A percentile compares a stretch with the other conserved stretches of the same genome.
phyloP scores from a whole-genome alignment of 2,113 vertebrate genomes.

The Brachypodius melanocephalos region DNA sequence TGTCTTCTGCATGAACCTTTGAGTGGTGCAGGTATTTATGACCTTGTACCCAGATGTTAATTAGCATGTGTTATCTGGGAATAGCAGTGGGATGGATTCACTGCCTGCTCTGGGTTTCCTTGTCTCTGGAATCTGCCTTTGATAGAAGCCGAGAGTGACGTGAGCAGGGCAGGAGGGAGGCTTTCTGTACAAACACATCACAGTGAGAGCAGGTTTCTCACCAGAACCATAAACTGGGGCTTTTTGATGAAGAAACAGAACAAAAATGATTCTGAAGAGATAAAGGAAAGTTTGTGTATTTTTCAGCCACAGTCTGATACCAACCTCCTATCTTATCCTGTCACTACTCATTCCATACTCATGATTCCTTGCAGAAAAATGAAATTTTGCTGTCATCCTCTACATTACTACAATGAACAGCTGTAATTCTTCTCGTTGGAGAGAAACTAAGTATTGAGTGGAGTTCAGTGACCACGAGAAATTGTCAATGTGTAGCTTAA shows the following conservation, averaged over 20 bases:
- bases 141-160: rapidly evolving
- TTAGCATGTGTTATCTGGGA: not conserved
- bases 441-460: not conserved
- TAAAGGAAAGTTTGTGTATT: not conserved
- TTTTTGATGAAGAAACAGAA: not conserved
- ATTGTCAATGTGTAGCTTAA: not conserved
- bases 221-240: not conserved
- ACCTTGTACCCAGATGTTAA: not conserved
- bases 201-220: not conserved
- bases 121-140: not conserved
- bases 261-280: not conserved
- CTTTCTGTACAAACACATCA: not conserved
- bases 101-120: not conserved
- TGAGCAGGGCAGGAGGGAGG: not conserved
- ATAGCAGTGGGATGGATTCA: not conserved
- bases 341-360: not conserved
- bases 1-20: not conserved
- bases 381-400: not conserved
- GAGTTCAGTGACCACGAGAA: not conserved
- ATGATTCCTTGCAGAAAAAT: not conserved
- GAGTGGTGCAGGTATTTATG: not conserved
- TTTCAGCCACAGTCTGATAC: not conserved
- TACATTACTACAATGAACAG: not conserved
- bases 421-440: not conserved
- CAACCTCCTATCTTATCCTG: not conserved